Evolutionary conservation across 2,113 vertebrate genomes (phyloP), one percentile per base, ranked within the genome.

Genomic region (Sarotherodon lohbergeri): DNA sequence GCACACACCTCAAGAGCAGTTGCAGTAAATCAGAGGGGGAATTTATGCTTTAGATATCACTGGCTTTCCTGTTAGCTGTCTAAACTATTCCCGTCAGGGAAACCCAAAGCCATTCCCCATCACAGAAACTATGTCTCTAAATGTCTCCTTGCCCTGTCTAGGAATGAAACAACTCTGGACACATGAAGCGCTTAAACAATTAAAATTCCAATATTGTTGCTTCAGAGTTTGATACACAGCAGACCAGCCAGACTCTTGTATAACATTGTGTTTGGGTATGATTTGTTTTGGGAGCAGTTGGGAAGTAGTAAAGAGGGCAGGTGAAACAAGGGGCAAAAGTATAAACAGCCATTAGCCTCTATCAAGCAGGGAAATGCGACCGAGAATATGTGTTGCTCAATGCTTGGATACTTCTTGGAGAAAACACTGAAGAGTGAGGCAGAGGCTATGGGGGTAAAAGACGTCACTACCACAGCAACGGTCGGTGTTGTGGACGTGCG

Each of bases 241-340:
- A 22, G 29, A 57, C 10, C 36, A 59, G 6, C 6, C 43, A 4
- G 39, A 17, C 22, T 46, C 10, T 22, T 80, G 22, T 34, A 61
- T 83, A 48, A 61, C 13, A 12, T 85, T 19, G 82, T 88, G 19
- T 82, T 36, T 54, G 10, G 50, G 57, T 80, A 48, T 61, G 82
- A 48, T 39, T 17, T 24, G 63, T 6, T 81, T n/a, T 56, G 50
- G 71, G 27, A 88, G 29, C 43, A 55, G 87, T 22, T 56, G 73
- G 90, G 88, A 95, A 93, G 88, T 68, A 81, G 85, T 91, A 61
- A 91, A 92, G 87, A 87, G 66, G n/a, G 16, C 63, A 89, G 82
- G 91, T 90, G 92, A 93, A 90, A 90, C 80, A 55, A 93, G 59
- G 12, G 83, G 90, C 88, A 89, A 81, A 91, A 92, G 94, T 89